Conservation (phyloP, 2,888 invertebrate genomes). For the Lordiphosa fenestrarum region DNA sequence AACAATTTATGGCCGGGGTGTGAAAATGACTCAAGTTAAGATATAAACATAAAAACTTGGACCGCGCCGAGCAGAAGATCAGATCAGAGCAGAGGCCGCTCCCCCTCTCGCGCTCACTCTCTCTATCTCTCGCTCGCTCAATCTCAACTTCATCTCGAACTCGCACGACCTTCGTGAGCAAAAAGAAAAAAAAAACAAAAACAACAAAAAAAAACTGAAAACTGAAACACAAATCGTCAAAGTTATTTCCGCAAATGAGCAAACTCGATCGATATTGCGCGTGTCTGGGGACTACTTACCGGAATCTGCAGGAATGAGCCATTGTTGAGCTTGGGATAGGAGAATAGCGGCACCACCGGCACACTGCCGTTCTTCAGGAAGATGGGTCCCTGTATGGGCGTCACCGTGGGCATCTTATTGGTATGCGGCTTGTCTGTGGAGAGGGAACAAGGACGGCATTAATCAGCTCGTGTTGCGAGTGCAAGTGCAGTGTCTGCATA, state of each 20-base stretch:
- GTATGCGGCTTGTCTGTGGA: constrained; percentile 47
- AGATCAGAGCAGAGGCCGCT: constrained; percentile 15
- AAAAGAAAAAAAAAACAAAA: constrained; percentile 50
- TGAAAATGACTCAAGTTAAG: constrained; percentile 66
- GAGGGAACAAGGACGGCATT: constrained; percentile 41
- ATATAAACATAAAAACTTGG: constrained; percentile 47
- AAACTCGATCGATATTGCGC: constrained; percentile 68
- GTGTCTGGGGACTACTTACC: constrained; percentile 83
- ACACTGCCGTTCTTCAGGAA: constrained; percentile 91
- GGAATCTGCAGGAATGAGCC: constrained; percentile 94
- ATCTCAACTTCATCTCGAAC: constrained; percentile 51
- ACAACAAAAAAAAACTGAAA: constrained; percentile 31
- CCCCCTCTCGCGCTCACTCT: constrained; percentile 23
- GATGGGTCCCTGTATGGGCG: constrained; percentile 94
- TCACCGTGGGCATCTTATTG: constrained; percentile 83
- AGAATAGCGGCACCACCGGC: constrained; percentile 92
- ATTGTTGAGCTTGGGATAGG: constrained; percentile 91
- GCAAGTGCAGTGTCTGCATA: constrained; percentile 61
- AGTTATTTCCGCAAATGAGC: constrained; percentile 77
- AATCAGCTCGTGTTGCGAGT: constrained; percentile 40
- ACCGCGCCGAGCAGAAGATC: constrained; percentile 1
- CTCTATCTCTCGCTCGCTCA: constrained; percentile 18
- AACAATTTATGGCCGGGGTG: constrained; percentile 66
- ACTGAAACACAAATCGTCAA: constrained; percentile 57
- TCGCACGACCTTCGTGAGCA: constrained; percentile 71